phyloP scores from a whole-genome alignment of 2,888 invertebrate species.

The Timema cristinae region DNA sequence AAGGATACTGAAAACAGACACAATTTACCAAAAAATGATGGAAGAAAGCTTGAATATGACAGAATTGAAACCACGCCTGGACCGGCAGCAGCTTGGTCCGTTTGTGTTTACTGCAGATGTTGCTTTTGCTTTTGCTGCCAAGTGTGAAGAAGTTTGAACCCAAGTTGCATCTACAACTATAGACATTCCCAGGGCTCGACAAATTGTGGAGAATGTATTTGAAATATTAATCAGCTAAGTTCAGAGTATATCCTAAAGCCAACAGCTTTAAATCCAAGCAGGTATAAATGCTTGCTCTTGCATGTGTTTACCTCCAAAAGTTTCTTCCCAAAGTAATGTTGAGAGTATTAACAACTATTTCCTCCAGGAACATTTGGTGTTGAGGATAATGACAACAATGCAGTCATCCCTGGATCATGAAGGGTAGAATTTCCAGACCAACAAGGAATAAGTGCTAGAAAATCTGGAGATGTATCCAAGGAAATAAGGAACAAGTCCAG shows the following conservation, averaged over 20 bases:
- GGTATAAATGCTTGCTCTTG: neutral
- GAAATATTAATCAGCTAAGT: constrained; percentile 15
- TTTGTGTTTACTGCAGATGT: constrained; percentile 10
- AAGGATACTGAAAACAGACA: constrained; percentile 36
- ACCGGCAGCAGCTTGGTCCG: constrained; percentile 21
- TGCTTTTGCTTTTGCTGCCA: neutral
- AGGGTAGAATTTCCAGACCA: neutral
- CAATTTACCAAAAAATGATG: constrained; percentile 31
- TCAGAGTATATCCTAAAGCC: constrained; percentile 1
- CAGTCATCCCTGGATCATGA: neutral
- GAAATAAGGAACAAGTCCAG: neutral
- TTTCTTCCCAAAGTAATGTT: neutral
- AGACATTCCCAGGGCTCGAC: neutral
- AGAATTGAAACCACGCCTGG: constrained; percentile 28
- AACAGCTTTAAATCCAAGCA: neutral
- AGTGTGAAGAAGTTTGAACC: constrained; percentile 3
- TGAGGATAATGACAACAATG: neutral
- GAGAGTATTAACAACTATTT: neutral
- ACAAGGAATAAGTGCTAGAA: neutral
- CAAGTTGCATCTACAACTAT: constrained; percentile 2
- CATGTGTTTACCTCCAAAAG: neutral
- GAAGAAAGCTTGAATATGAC: constrained; percentile 31
- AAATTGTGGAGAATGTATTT: constrained; percentile 13
- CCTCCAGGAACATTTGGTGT: neutral
- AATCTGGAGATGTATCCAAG: neutral